Evolutionary conservation across 2,113 vertebrate genomes (phyloP), one percentile per base, ranked within the genome.

Genomic region (Murina feae): DNA sequence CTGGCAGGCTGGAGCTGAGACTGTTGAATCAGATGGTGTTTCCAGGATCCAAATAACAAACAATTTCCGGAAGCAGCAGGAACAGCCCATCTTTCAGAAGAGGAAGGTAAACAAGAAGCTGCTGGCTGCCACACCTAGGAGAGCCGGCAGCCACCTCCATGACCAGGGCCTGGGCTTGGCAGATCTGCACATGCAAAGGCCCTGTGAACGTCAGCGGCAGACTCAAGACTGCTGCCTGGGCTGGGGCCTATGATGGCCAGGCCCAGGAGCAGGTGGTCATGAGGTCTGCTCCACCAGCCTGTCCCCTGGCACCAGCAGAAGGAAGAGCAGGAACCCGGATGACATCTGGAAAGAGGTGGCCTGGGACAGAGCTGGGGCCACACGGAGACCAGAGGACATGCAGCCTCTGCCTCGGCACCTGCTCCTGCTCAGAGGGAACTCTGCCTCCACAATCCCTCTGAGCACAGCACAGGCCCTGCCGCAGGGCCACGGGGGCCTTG

Each of bases 11-110:
- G 0, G 51, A 32, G 37, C 42, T 20, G 58, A 72, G 49, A 18
- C 65, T 21, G 49, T 30, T 13, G 53, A 18, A 44, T 76, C 49
- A 80, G 49, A 51, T 23, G n/a, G 23, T 18, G 58, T 89, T 74
- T 95, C 86, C 51, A 60, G 86, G 60, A 90, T 84, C 78, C 42
- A 25, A 9, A 35, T 5, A 39, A 18, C 37, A 83, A 35, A 79
- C 55, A 82, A 12, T 76, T 93, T 32, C 37, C 23, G 4, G 95
- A 93, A 72, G 71, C 37, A n/a, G 21, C 23, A 4, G 51, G 44
- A 79, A 63, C 60, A 76, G 80, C 23, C 30, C 0, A 13, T 66
- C 84, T 79, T 30, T 65, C 37, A 16, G 85, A 5, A 72, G 39
- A 49, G 32, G 23, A 16, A 68, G 44, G 55, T 9, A 66, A 65